These are phyloP conservation scores for Phenganax marumi DNA, from an alignment of 92 coral and sea anemone genomes.

Conservation along the genomic window DNA sequence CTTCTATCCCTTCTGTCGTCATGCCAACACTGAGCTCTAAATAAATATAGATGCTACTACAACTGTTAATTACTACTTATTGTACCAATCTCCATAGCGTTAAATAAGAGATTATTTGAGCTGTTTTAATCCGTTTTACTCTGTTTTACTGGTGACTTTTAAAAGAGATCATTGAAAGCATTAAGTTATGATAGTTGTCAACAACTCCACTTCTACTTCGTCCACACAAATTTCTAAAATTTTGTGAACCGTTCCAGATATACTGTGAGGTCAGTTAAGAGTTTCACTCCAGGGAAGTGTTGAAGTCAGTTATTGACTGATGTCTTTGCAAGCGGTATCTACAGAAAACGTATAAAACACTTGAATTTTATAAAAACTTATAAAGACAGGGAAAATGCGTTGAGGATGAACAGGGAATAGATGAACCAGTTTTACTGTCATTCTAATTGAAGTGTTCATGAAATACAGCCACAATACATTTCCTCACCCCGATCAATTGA, in stretches of 20 bases:
- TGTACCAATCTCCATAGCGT: too few species aligned
- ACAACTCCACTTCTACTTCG: background rate
- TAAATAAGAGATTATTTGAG: background rate
- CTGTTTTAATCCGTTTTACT: background rate
- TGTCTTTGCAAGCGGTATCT: background rate
- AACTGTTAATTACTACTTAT: too few species aligned
- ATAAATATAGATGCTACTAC: too few species aligned
- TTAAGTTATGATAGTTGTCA: too few species aligned
- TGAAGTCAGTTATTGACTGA: background rate
- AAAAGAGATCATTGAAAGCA: background rate
- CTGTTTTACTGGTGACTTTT: background rate
- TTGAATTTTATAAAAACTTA: too few species aligned
- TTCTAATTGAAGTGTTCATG: too few species aligned
- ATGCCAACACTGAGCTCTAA: slow-evolving; percentile 98
- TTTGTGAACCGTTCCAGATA: background rate
- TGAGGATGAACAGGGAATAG: slow-evolving; percentile 98
- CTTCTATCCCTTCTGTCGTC: slow-evolving; percentile 99
- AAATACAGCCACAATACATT: too few species aligned
- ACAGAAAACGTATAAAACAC: background rate
- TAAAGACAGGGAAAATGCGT: too few species aligned
- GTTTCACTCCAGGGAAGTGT: too few species aligned
- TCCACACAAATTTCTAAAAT: background rate
- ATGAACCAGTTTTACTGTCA: slow-evolving; percentile 88
- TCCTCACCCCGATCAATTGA: too few species aligned
- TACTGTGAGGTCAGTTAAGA: too few species aligned